phyloP scores from a whole-genome alignment of 2,113 vertebrate genomes.

The Tretioscincus oriximinensis region DNA sequence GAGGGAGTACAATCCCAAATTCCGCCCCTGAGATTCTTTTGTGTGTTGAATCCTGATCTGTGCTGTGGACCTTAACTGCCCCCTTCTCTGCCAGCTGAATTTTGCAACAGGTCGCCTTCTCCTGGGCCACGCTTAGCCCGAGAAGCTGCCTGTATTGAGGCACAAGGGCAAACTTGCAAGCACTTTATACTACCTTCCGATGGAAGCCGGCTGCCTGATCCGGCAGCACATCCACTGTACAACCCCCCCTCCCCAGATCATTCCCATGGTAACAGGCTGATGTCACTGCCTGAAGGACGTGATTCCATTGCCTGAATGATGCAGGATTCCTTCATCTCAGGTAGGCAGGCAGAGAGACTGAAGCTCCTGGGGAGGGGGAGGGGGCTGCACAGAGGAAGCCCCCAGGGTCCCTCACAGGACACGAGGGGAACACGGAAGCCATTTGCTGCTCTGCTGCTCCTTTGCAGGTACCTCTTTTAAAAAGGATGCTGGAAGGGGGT shows the following conservation, averaged over 20 bases:
- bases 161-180: neutral
- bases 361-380: slow-evolving; percentile 45
- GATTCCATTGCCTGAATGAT: slow-evolving; percentile 58
- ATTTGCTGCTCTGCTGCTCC: slow-evolving; percentile 33
- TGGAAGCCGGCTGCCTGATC: slow-evolving; percentile 48
- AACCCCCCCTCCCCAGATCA: slow-evolving; percentile 57
- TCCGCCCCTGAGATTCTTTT: neutral
- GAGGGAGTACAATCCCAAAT: neutral
- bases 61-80: neutral
- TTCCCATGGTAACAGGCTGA: slow-evolving; percentile 70
- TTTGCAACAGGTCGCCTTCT: neutral
- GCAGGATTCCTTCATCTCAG: slow-evolving; percentile 34
- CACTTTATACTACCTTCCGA: slow-evolving; percentile 34
- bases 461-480: slow-evolving; percentile 27
- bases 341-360: slow-evolving; percentile 58
- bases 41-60: neutral
- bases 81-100: neutral
- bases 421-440: neutral
- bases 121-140: neutral
- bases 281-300: slow-evolving; percentile 68
- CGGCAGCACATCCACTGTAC: slow-evolving; percentile 59
- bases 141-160: neutral
- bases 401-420: too few species aligned
- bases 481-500: slow-evolving; percentile 10
- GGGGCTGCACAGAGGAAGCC: neutral